Percentiles rank a stretch among this genome's conserved stretches.
These are phyloP conservation scores for Phania funesta DNA, from an alignment of 2,888 invertebrate species.

Conservation along the genomic window DNA sequence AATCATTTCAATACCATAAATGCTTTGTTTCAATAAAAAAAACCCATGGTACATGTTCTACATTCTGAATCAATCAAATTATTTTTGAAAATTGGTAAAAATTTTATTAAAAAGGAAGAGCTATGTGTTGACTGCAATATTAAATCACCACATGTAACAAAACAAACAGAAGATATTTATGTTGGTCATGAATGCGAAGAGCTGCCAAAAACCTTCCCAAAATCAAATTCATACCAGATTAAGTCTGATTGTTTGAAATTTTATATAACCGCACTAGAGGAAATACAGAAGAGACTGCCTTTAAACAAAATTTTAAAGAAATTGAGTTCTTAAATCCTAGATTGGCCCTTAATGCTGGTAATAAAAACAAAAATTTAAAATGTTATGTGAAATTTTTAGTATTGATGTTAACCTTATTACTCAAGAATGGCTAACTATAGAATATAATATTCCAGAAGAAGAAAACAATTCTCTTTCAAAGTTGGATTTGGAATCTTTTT, in stretches of 20 bases:
- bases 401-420: background rate
- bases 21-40: background rate
- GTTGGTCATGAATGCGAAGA: constrained; percentile 16
- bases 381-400: background rate
- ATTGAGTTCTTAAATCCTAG: constrained; percentile 15
- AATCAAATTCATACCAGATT: background rate
- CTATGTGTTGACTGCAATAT: background rate
- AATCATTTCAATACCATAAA: constrained; percentile 1
- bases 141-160: background rate
- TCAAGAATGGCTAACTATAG: constrained; percentile 23
- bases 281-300: constrained; percentile 1
- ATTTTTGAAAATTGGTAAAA: constrained; percentile 6
- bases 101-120: constrained; percentile 18
- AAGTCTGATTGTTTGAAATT: constrained; percentile 4
- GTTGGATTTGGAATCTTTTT: background rate
- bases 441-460: constrained; percentile 19
- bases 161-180: background rate
- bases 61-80: background rate
- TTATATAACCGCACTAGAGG: constrained; percentile 9
- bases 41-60: background rate
- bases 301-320: background rate
- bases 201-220: constrained; percentile 18
- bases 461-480: background rate
- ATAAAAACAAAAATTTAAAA: constrained; percentile 24
- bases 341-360: background rate